These are phyloP conservation scores for Calliphora vomitoria DNA, from an alignment of 2,888 invertebrate species.

Conservation along the genomic window DNA sequence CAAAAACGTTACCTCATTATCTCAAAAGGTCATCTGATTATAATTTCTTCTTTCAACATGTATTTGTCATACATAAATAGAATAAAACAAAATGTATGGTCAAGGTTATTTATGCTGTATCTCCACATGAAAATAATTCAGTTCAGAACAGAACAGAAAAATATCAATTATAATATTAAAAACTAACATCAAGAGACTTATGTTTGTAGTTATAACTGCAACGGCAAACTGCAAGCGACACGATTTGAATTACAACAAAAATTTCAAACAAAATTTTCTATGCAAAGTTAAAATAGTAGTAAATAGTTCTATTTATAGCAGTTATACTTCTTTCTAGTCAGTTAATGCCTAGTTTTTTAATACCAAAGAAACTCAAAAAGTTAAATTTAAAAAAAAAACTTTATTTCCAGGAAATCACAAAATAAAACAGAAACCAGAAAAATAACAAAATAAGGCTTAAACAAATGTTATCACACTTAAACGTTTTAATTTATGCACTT, in stretches of 20 bases:
- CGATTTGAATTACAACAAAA: no score
- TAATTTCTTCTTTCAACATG: conserved; percentile 3
- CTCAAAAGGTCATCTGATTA: conserved; percentile 26
- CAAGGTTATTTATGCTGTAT: conserved; percentile 41
- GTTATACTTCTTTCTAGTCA: no score
- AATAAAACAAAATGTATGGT: conserved; percentile 14
- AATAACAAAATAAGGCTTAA: background rate
- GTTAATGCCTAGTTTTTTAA: background rate
- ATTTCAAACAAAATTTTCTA: no score
- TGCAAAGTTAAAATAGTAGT: no score
- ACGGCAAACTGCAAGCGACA: conserved; percentile 1
- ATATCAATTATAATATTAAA: conserved; percentile 12
- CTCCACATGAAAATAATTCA: background rate
- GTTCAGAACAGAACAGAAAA: background rate
- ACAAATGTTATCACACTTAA: conserved; percentile 4
- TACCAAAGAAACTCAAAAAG: background rate
- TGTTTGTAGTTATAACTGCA: background rate
- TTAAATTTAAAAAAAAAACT: no score
- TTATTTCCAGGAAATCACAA: background rate
- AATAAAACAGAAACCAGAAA: background rate
- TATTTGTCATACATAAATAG: background rate
- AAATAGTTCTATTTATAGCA: no score
- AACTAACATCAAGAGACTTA: background rate
- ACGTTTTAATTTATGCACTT: background rate
- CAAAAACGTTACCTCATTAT: conserved; percentile 1